Percentiles rank a stretch among this genome's conserved stretches.
phyloP scores from a whole-genome alignment of 2,113 vertebrate genomes.

The Ancistrus triradiatus region DNA sequence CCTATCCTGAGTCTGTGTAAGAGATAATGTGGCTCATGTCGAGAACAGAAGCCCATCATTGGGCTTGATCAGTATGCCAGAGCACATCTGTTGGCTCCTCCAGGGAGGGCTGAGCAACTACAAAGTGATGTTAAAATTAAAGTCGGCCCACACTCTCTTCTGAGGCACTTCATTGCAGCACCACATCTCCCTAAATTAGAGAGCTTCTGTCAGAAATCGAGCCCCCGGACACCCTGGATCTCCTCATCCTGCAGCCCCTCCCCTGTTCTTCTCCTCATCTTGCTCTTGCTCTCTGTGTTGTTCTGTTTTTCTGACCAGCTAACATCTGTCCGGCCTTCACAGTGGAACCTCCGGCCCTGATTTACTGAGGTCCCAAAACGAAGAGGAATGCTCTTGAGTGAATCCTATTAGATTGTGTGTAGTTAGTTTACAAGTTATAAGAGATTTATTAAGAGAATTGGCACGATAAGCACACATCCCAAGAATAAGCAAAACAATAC shows the following conservation, averaged over 20 bases:
- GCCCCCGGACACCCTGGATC: slow-evolving; percentile 48
- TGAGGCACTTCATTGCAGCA: slow-evolving; percentile 41
- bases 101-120: slow-evolving; percentile 49
- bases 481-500: too few relatives aligned
- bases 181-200: slow-evolving; percentile 53
- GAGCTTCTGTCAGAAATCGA: slow-evolving; percentile 48
- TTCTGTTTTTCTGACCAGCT: slow-evolving; percentile 13
- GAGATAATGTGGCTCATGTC: slow-evolving; percentile 30
- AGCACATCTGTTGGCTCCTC: slow-evolving; percentile 45
- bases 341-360: neutral
- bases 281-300: slow-evolving; percentile 6
- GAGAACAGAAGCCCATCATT: slow-evolving; percentile 52
- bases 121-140: slow-evolving; percentile 60
- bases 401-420: too few relatives aligned
- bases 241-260: slow-evolving; percentile 19
- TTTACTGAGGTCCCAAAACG: too few relatives aligned
- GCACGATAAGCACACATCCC: too few relatives aligned
- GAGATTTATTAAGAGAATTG: too few relatives aligned
- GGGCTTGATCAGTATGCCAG: slow-evolving; percentile 47
- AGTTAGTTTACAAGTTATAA: too few relatives aligned
- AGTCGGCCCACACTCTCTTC: slow-evolving; percentile 49
- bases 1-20: slow-evolving; percentile 30
- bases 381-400: too few relatives aligned
- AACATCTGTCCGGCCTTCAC: slow-evolving; percentile 3
- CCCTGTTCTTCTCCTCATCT: slow-evolving; percentile 18